A percentile compares a stretch with the other conserved stretches of the same genome.
These are phyloP conservation scores for Spondyliosoma cantharus DNA, from an alignment of 2,797 vertebrate species.

Conservation along the genomic window DNA sequence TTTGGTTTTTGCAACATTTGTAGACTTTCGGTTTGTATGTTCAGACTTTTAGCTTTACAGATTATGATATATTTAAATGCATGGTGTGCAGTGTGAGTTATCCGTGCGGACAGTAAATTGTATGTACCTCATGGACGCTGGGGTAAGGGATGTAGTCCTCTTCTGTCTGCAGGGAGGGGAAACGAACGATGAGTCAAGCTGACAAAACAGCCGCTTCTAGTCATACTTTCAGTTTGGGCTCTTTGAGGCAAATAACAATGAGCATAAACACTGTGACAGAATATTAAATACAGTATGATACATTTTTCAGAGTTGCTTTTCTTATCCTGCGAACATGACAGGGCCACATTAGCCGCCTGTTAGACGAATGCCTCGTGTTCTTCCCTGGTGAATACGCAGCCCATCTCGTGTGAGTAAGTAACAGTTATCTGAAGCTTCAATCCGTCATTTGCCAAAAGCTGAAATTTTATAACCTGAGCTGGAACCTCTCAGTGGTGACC, in stretches of 20 bases:
- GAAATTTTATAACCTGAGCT: slow-evolving; percentile 24
- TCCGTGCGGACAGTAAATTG: neutral
- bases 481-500: slow-evolving; percentile 13
- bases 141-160: slow-evolving; percentile 99
- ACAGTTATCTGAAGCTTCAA: neutral
- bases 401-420: neutral
- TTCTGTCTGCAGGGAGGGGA: slow-evolving; percentile 88
- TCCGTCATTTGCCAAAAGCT: slow-evolving; percentile 11
- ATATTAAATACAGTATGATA: slow-evolving; percentile 14
- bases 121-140: slow-evolving; percentile 94
- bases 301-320: slow-evolving; percentile 18
- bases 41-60: neutral
- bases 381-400: neutral
- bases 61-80: neutral
- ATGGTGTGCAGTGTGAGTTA: neutral
- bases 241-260: slow-evolving; percentile 33
- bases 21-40: neutral
- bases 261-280: slow-evolving; percentile 24
- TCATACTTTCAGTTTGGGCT: slow-evolving; percentile 38
- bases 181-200: slow-evolving; percentile 63
- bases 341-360: neutral
- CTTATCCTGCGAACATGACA: slow-evolving; percentile 18
- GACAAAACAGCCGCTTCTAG: slow-evolving; percentile 47
- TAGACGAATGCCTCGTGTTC: slow-evolving; percentile 3
- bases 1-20: neutral